Conservation (phyloP, 2,797 vertebrate genomes). For the Sebastes taczanowskii region DNA sequence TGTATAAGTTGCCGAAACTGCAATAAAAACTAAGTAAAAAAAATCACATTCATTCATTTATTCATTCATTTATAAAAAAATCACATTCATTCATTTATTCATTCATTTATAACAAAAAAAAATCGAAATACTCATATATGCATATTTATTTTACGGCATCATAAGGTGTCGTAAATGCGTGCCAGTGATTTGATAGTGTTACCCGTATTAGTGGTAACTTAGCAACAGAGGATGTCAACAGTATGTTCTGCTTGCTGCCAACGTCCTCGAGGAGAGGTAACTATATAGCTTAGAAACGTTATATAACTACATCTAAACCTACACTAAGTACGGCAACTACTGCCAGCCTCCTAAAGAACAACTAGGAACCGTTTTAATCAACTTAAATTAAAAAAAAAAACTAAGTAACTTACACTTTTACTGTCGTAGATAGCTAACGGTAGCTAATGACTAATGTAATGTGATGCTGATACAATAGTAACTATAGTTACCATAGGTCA, state of each 20-base stretch:
- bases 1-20: no score
- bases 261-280: conserved; percentile 4
- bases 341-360: background rate
- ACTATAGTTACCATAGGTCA: background rate
- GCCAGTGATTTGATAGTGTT: background rate
- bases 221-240: conserved; percentile 43
- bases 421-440: background rate
- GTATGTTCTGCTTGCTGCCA: background rate
- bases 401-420: no score
- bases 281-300: background rate
- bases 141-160: background rate
- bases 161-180: background rate
- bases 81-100: background rate
- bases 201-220: conserved; percentile 29
- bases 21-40: no score
- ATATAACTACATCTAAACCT: background rate
- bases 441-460: background rate
- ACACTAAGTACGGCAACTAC: background rate
- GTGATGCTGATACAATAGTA: no score
- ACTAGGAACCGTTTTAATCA: background rate
- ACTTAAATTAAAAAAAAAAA: background rate
- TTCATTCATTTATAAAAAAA: background rate
- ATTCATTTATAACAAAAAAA: background rate
- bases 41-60: background rate
- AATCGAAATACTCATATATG: background rate